These are phyloP conservation scores for Anoura caudifer DNA, from an alignment of 2,113 vertebrate species.

Conservation along the genomic window DNA sequence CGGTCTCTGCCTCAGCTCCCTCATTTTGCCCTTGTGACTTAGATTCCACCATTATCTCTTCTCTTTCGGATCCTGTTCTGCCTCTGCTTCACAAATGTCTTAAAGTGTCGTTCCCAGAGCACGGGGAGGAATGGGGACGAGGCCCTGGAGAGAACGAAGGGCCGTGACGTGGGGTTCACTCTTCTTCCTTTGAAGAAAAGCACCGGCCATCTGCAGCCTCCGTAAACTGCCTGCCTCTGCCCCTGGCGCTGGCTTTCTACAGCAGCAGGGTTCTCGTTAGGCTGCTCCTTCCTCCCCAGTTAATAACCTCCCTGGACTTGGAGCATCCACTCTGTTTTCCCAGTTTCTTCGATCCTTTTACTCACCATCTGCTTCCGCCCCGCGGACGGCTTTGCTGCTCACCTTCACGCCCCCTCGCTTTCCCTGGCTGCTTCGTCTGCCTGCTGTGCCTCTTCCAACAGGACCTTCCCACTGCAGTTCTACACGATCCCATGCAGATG, in stretches of 20 bases:
- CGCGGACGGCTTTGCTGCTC: fast-evolving
- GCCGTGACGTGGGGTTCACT: neutral
- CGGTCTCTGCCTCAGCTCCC: neutral
- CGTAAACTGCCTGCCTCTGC: neutral
- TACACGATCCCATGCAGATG: neutral
- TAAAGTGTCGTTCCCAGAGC: neutral
- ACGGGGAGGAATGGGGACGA: neutral
- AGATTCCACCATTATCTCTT: neutral
- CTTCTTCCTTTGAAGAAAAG: constrained; percentile 26
- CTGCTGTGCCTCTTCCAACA: neutral
- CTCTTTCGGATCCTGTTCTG: neutral
- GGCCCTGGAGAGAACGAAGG: neutral
- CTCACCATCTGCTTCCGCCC: neutral
- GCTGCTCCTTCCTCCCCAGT: neutral
- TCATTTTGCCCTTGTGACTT: neutral
- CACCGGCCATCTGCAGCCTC: neutral
- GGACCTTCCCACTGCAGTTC: neutral
- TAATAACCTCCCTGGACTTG: neutral
- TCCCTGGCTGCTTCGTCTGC: neutral
- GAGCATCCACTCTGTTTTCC: neutral
- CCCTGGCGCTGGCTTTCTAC: neutral
- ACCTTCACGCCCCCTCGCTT: neutral
- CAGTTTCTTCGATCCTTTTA: neutral
- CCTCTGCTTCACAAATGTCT: neutral
- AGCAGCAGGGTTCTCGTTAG: neutral